Conservation (phyloP, 2,113 vertebrate genomes). For the Tachycineta bicolor region DNA sequence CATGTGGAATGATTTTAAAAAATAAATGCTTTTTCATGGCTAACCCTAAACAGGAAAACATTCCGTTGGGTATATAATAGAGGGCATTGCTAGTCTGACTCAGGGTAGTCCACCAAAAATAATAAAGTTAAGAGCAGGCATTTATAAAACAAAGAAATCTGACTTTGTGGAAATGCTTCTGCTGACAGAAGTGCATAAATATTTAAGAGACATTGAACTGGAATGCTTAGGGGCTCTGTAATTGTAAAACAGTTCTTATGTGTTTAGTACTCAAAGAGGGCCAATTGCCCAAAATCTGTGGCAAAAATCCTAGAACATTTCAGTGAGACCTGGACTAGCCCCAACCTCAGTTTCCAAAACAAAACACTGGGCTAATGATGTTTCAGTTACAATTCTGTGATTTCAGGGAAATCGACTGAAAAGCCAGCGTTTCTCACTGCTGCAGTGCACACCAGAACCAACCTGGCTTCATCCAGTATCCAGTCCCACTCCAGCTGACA, state of each 20-base stretch:
- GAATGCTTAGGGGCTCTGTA: neutral
- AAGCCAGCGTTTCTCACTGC: neutral
- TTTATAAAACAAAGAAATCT: neutral
- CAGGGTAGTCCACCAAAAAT: neutral
- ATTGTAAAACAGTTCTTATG: neutral
- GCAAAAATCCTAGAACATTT: constrained; percentile 6
- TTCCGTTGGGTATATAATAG: neutral
- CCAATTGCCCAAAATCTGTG: neutral
- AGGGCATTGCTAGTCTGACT: neutral
- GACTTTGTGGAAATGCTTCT: neutral
- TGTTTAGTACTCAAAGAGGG: neutral
- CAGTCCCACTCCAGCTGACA: neutral
- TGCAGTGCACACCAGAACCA: neutral
- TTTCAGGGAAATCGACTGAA: neutral
- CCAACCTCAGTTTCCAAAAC: neutral
- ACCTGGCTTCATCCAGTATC: neutral
- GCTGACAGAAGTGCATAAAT: neutral
- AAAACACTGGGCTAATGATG: neutral
- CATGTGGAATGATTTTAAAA: constrained; percentile 41
- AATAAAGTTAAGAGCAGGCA: neutral
- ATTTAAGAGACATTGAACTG: neutral
- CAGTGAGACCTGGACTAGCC: neutral
- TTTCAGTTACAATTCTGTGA: neutral
- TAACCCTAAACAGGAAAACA: neutral
- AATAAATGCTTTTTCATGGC: constrained; percentile 28